Percentiles rank a stretch among this genome's conserved stretches.
These are phyloP conservation scores for Ctena decussata DNA, from an alignment of 2,888 invertebrate species.

Conservation along the genomic window DNA sequence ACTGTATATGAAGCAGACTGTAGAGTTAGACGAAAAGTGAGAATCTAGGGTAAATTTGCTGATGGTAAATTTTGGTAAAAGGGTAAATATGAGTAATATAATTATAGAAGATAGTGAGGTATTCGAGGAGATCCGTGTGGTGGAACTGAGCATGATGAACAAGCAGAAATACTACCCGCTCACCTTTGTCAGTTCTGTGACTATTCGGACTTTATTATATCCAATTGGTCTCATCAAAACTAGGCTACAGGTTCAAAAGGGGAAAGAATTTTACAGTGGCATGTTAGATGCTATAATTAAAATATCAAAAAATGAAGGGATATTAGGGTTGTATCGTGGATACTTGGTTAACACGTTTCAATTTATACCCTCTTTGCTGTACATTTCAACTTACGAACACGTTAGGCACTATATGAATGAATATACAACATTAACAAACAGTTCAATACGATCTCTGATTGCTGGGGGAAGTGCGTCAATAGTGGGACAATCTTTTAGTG, in stretches of 20 bases:
- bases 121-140: slow-evolving; percentile 88
- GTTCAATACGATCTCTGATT: slow-evolving; percentile 89
- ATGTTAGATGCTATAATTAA: slow-evolving; percentile 96
- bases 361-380: slow-evolving; percentile 88
- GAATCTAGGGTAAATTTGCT: too few species aligned
- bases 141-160: slow-evolving; percentile 99
- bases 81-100: slow-evolving; percentile 14
- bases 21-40: too few species aligned
- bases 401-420: slow-evolving; percentile 93
- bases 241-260: slow-evolving; percentile 91
- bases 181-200: slow-evolving; percentile 95
- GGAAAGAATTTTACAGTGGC: slow-evolving; percentile 90
- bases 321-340: slow-evolving; percentile 94
- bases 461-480: slow-evolving; percentile 97
- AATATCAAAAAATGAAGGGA: slow-evolving; percentile 94
- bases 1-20: too few species aligned
- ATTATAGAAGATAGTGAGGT: slow-evolving; percentile 36
- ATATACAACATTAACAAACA: slow-evolving; percentile 87
- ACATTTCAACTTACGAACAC: slow-evolving; percentile 97
- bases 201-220: slow-evolving; percentile 93
- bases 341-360: slow-evolving; percentile 98
- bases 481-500: slow-evolving; percentile 97
- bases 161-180: slow-evolving; percentile 97
- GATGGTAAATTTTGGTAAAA: too few species aligned
- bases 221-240: slow-evolving; percentile 98